Evolutionary conservation across 1,140 invertebrate genomes (phyloP).

Genomic region (Eubasilissa regina): DNA sequence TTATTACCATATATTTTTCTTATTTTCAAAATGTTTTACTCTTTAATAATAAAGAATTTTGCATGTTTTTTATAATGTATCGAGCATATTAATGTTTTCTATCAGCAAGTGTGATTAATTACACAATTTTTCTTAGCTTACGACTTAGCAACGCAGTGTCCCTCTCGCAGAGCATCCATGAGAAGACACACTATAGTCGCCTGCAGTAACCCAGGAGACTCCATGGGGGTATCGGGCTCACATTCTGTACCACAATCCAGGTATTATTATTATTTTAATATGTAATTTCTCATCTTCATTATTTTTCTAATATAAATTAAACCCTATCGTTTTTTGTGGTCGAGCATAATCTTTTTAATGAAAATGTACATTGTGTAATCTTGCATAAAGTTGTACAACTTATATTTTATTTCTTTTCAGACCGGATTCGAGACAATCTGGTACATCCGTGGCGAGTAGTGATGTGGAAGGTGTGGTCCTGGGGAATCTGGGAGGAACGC

Average conservation of each 20-base stretch:
- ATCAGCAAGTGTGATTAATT: not conserved
- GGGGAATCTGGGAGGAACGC: slow-evolving; percentile 64
- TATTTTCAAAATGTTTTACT: too few relatives aligned
- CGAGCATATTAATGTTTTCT: too few relatives aligned
- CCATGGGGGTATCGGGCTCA: slow-evolving; percentile 67
- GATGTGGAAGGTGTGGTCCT: slow-evolving; percentile 65
- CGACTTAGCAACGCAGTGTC: slow-evolving; percentile 86
- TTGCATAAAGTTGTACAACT: too few relatives aligned
- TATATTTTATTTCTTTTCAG: slow-evolving; percentile 59
- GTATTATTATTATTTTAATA: slow-evolving; percentile 60
- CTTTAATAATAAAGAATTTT: too few relatives aligned
- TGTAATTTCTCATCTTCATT: too few relatives aligned
- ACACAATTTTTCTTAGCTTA: slow-evolving; percentile 74
- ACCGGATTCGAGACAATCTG: slow-evolving; percentile 68
- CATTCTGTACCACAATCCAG: slow-evolving; percentile 83
- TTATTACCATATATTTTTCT: too few relatives aligned
- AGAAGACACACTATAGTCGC: slow-evolving; percentile 81
- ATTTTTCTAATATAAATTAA: too few relatives aligned
- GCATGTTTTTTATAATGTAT: too few relatives aligned
- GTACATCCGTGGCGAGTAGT: slow-evolving; percentile 55
- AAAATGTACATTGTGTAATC: too few relatives aligned
- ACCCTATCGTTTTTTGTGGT: too few relatives aligned
- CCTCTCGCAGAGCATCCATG: slow-evolving; percentile 77
- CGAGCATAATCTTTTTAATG: too few relatives aligned
- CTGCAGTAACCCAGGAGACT: slow-evolving; percentile 68